Conservation (phyloP, 2,797 vertebrate species). For the Eupleurogrammus muticus region DNA sequence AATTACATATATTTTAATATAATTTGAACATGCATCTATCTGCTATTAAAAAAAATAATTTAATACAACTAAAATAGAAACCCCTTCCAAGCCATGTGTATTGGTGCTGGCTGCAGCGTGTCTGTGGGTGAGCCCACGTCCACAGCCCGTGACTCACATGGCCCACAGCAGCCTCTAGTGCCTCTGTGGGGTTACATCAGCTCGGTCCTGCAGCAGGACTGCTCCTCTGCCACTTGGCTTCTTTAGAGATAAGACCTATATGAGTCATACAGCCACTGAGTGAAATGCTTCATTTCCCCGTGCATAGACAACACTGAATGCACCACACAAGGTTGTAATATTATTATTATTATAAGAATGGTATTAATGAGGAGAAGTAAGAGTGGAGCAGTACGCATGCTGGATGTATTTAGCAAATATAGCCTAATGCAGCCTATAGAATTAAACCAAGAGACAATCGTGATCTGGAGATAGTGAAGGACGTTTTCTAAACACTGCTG, state of each 20-base stretch:
- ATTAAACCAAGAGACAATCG: constrained; percentile 11
- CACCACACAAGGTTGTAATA: constrained; percentile 20
- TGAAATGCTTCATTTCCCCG: constrained; percentile 58
- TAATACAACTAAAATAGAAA: neutral
- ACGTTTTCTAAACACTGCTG: constrained; percentile 21
- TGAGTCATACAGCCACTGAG: constrained; percentile 81
- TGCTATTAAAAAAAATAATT: neutral
- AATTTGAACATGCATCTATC: neutral
- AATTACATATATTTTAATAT: neutral
- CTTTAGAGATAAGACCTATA: constrained; percentile 80
- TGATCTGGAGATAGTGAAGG: constrained; percentile 35
- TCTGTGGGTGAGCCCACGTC: neutral
- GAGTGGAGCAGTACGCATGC: neutral
- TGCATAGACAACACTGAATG: constrained; percentile 57
- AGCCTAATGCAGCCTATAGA: constrained; percentile 11
- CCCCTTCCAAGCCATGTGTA: neutral
- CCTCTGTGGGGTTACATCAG: constrained; percentile 65
- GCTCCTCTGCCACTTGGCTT: constrained; percentile 75
- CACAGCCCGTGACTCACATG: constrained; percentile 22
- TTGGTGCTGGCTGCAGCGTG: neutral
- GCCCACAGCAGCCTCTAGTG: constrained; percentile 76
- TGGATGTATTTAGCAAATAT: neutral
- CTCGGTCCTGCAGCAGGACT: constrained; percentile 78
- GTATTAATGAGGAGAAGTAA: neutral
- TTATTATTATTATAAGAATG: neutral